phyloP scores from a whole-genome alignment of 2,888 invertebrate genomes.

The Catocala sponsa region DNA sequence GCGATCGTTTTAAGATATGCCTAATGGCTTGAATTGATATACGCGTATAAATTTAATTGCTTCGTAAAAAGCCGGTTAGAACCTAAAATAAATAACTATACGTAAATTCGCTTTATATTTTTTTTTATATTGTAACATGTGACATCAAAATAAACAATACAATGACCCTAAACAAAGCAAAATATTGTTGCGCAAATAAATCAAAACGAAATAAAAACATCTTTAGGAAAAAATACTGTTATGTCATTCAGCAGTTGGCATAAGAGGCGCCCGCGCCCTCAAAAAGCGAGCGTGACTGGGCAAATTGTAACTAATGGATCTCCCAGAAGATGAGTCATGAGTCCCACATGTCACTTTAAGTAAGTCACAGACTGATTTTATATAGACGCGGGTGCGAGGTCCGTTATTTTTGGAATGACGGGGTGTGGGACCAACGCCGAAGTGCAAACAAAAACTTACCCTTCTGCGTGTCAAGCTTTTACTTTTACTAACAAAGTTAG shows the following conservation, averaged over 20 bases:
- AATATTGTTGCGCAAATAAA: slow-evolving; percentile 21
- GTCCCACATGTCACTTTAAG: slow-evolving; percentile 74
- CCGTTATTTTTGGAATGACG: slow-evolving; percentile 62
- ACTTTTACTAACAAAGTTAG: not conserved
- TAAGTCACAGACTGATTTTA: slow-evolving; percentile 66
- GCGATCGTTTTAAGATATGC: slow-evolving; percentile 65
- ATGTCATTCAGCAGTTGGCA: slow-evolving; percentile 49
- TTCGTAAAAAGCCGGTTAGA: not conserved
- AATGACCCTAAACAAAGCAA: slow-evolving; percentile 5
- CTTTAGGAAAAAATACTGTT: slow-evolving; percentile 46
- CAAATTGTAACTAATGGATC: slow-evolving; percentile 81
- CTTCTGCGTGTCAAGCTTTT: slow-evolving; percentile 21
- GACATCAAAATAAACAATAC: slow-evolving; percentile 2
- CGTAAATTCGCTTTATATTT: not conserved
- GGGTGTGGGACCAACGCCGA: slow-evolving; percentile 28
- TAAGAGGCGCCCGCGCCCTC: slow-evolving; percentile 64
- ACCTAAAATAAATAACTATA: not conserved
- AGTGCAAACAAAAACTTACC: slow-evolving; percentile 49
- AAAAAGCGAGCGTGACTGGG: slow-evolving; percentile 80
- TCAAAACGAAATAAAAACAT: slow-evolving; percentile 37
- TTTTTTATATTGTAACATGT: not conserved
- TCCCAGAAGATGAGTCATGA: slow-evolving; percentile 76
- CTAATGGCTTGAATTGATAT: slow-evolving; percentile 56
- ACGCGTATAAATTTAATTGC: slow-evolving; percentile 39
- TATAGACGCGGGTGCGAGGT: slow-evolving; percentile 61